Conservation (phyloP, 1,140 invertebrate genomes). For the Metopolophium dirhodum region DNA sequence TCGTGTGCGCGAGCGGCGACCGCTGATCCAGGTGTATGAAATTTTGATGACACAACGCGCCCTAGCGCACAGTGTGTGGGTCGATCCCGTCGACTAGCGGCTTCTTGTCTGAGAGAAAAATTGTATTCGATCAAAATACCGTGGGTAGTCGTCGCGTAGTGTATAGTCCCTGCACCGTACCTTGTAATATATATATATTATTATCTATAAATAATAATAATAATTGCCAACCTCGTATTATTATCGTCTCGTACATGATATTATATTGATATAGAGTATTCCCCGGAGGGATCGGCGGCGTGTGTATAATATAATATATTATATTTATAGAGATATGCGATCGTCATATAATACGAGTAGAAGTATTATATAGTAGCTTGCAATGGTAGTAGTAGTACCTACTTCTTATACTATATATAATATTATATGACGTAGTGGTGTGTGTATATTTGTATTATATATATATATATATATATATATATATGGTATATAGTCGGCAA, state of each 20-base stretch:
- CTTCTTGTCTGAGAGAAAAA: neutral
- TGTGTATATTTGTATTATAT: neutral
- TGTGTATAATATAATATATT: slow-evolving; percentile 13
- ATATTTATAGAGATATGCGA: neutral
- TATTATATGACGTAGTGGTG: neutral
- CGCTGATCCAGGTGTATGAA: neutral
- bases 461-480: slow-evolving; percentile 3
- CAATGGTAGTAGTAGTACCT: neutral
- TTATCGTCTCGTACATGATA: neutral
- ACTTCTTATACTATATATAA: neutral
- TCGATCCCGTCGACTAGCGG: neutral
- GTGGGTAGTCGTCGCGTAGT: neutral
- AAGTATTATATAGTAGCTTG: neutral
- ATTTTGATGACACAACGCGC: neutral
- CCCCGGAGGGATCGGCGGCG: neutral
- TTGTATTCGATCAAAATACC: slow-evolving; percentile 9
- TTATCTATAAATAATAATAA: neutral
- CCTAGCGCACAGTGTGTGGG: neutral
- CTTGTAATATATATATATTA: neutral
- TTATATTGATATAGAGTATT: slow-evolving; percentile 5
- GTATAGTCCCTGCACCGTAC: neutral
- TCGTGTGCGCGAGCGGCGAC: neutral
- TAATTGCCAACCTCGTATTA: neutral
- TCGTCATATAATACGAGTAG: neutral
- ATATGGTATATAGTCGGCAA: neutral